Evolutionary conservation across 2,888 invertebrate genomes (phyloP).

Genomic region (Tetranychus piercei): DNA sequence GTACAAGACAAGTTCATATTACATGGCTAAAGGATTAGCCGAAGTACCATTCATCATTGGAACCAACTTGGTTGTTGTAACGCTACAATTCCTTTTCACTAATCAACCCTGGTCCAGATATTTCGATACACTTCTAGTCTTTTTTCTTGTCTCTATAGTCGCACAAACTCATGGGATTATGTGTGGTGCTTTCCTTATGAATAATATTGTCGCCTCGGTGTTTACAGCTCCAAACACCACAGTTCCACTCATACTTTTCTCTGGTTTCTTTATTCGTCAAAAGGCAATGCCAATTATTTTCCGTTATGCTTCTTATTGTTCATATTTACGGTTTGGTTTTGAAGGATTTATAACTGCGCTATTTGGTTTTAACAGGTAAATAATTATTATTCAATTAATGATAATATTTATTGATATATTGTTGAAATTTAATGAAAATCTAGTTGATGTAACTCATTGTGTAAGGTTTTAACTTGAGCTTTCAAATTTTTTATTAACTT

Average conservation of each 20-base stretch:
- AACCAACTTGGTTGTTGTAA: not conserved
- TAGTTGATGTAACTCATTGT: not conserved
- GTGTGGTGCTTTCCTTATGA: not conserved
- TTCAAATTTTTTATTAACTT: too few relatives aligned
- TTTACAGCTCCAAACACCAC: not conserved
- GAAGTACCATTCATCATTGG: constrained; percentile 2
- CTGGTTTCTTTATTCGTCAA: not conserved
- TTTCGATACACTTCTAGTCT: too few relatives aligned
- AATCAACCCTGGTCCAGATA: not conserved
- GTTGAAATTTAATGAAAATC: not conserved
- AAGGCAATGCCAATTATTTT: not conserved
- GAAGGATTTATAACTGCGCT: not conserved
- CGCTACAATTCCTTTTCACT: not conserved
- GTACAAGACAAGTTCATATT: constrained; percentile 4
- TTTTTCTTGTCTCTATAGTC: too few relatives aligned
- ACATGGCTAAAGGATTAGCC: not conserved
- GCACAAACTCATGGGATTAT: constrained; percentile 3
- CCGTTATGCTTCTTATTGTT: not conserved
- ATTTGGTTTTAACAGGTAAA: not conserved
- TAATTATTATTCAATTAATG: too few relatives aligned
- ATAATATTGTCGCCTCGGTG: not conserved
- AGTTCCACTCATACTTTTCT: constrained; percentile 1
- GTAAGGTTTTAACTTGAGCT: too few relatives aligned
- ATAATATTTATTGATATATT: not conserved
- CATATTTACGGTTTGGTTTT: constrained; percentile 3